phyloP scores from a whole-genome alignment of 2,888 invertebrate genomes.

The Oscheius myriophilus region DNA sequence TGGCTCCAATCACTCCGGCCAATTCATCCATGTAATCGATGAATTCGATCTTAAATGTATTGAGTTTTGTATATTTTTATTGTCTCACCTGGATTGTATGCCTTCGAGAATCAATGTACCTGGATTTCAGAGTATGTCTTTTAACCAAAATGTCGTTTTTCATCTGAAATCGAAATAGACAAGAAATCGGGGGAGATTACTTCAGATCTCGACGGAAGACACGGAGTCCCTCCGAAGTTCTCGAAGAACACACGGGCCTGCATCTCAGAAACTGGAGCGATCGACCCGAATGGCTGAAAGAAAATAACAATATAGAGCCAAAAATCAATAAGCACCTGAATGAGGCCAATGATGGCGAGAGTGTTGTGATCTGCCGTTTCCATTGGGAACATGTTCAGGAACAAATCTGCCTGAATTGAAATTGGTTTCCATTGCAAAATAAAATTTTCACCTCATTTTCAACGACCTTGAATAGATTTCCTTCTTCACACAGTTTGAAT shows the following conservation, averaged over 20 bases:
- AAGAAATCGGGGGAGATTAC: too few relatives aligned
- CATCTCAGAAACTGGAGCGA: constrained; percentile 74
- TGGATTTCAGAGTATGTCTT: constrained; percentile 59
- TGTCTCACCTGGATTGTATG: constrained; percentile 72
- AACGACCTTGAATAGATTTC: constrained; percentile 44
- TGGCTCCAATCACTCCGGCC: constrained; percentile 65
- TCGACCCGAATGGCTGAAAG: constrained; percentile 68
- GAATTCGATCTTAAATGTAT: constrained; percentile 63
- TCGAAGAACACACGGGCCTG: constrained; percentile 73
- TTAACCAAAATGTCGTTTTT: constrained; percentile 69
- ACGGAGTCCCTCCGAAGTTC: constrained; percentile 41
- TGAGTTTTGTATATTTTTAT: background rate
- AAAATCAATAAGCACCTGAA: constrained; percentile 66
- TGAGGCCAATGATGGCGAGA: constrained; percentile 73
- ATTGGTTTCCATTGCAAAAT: background rate
- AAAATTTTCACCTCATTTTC: constrained; percentile 51
- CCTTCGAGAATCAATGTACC: constrained; percentile 63
- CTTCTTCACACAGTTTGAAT: constrained; percentile 42
- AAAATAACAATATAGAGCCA: background rate
- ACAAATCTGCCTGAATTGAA: constrained; percentile 69
- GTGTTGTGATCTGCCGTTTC: constrained; percentile 70
- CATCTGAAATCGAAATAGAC: constrained; percentile 70
- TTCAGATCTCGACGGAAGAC: constrained; percentile 18
- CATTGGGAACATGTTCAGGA: constrained; percentile 72
- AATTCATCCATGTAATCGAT: constrained; percentile 72